These are phyloP conservation scores for Palloptera scutellata DNA, from an alignment of 2,888 invertebrate genomes.

Conservation along the genomic window DNA sequence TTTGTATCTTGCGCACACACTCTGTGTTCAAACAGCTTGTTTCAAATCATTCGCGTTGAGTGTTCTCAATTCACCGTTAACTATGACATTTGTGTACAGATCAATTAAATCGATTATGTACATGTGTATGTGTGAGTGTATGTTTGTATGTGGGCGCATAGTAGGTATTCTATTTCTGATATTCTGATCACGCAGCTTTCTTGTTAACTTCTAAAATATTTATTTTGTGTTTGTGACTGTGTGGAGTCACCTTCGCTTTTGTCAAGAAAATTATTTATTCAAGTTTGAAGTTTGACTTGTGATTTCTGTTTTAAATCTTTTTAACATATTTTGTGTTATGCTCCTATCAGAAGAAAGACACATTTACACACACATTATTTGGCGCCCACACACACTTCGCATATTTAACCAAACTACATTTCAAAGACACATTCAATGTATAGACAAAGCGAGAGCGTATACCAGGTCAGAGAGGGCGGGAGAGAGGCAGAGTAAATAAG, in stretches of 20 bases:
- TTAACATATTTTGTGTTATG: constrained; percentile 23
- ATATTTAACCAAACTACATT: not conserved
- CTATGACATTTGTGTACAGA: no score
- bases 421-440: no score
- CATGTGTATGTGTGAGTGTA: no score
- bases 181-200: not conserved
- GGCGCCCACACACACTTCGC: constrained; percentile 26
- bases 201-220: not conserved
- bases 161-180: no score
- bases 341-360: not conserved
- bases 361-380: constrained; percentile 10
- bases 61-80: no score
- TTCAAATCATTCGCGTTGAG: no score
- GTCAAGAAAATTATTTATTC: constrained; percentile 19
- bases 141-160: no score
- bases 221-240: not conserved
- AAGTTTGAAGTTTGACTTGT: not conserved
- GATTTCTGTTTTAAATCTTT: constrained; percentile 3
- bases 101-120: no score
- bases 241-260: constrained; percentile 20
- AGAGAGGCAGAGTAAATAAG: not conserved
- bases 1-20: no score
- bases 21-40: no score
- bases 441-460: no score
- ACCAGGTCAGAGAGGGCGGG: not conserved